phyloP scores from a whole-genome alignment of 2,113 vertebrate genomes.

The Cryptotis parvus region DNA sequence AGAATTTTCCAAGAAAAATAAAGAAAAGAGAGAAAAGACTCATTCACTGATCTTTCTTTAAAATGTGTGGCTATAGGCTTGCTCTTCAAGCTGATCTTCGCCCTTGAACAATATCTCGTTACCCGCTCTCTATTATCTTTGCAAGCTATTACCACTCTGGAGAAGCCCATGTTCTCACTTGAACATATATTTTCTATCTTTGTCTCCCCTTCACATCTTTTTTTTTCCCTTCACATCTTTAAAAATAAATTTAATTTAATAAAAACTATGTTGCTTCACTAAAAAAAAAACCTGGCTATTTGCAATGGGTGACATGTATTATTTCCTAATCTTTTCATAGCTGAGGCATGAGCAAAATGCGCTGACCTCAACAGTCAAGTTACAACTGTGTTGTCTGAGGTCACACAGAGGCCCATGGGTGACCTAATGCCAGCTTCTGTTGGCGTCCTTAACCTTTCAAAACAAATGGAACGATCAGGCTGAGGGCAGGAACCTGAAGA shows the following conservation, averaged over 20 bases:
- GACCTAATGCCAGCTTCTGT: too few relatives aligned
- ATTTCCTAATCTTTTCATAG: neutral
- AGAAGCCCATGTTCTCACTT: too few relatives aligned
- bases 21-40: neutral
- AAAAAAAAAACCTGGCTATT: too few relatives aligned
- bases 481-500: accelerated
- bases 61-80: too few relatives aligned
- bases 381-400: neutral
- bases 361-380: accelerated
- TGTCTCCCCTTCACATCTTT: neutral
- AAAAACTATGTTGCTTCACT: too few relatives aligned
- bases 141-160: too few relatives aligned
- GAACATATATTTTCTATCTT: neutral
- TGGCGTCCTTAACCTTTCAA: neutral
- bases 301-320: neutral
- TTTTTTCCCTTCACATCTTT: too few relatives aligned
- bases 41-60: neutral
- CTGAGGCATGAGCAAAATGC: neutral
- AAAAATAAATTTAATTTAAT: too few relatives aligned
- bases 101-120: too few relatives aligned
- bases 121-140: too few relatives aligned
- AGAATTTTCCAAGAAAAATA: neutral
- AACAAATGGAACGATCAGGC: neutral
- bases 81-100: too few relatives aligned
- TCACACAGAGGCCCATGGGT: accelerated